Percentiles rank a stretch among this genome's conserved stretches.
phyloP scores from a whole-genome alignment of 2,113 vertebrate genomes.

The Microcebus tavaratra region DNA sequence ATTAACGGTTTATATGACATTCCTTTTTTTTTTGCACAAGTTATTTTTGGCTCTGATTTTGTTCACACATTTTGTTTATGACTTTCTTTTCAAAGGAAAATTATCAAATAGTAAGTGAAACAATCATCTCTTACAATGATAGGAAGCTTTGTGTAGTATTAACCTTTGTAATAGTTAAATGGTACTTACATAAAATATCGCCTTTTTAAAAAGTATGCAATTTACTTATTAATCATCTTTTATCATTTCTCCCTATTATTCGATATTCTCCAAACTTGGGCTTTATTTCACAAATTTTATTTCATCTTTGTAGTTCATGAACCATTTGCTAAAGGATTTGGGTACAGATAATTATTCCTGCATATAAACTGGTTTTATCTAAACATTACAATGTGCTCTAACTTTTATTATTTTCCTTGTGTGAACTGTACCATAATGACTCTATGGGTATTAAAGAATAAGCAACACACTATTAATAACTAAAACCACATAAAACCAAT shows the following conservation, averaged over 20 bases:
- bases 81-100: slow-evolving; percentile 30
- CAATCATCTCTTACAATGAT: not conserved
- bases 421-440: not conserved
- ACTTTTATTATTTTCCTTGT: slow-evolving; percentile 24
- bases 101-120: not conserved
- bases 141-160: not conserved
- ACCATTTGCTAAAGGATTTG: slow-evolving; percentile 8
- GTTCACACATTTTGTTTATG: not conserved
- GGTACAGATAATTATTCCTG: not conserved
- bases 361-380: not conserved
- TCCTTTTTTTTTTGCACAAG: not conserved
- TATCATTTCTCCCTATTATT: not conserved
- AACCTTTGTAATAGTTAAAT: slow-evolving; percentile 23
- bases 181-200: not conserved
- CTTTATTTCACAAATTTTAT: slow-evolving; percentile 42
- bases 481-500: not conserved
- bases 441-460: not conserved
- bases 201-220: slow-evolving; percentile 30
- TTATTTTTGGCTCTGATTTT: slow-evolving; percentile 52
- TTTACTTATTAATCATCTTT: slow-evolving; percentile 35
- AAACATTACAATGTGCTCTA: not conserved
- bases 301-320: slow-evolving; percentile 29
- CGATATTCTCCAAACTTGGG: slow-evolving; percentile 9
- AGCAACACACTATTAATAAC: not conserved
- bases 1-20: slow-evolving; percentile 24